Evolutionary conservation across 2,797 vertebrate species (phyloP).

Genomic region (Sebastiscus tertius): DNA sequence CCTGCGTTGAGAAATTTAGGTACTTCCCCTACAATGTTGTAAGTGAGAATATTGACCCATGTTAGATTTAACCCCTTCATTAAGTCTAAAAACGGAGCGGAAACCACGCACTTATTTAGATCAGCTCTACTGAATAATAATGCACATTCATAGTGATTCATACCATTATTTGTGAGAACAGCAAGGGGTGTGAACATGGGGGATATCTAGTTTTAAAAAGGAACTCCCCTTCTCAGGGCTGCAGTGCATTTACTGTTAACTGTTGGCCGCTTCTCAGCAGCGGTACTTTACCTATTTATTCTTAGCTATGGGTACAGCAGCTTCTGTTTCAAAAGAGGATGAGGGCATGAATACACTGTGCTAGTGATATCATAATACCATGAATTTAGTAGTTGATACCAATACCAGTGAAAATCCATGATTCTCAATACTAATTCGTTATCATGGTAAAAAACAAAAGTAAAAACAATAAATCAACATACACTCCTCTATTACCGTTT

Average conservation of each 20-base stretch:
- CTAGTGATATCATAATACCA: too few species aligned
- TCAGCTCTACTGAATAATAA: background rate
- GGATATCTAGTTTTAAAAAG: background rate
- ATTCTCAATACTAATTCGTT: too few species aligned
- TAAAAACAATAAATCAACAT: too few species aligned
- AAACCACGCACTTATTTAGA: background rate
- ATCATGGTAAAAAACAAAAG: too few species aligned
- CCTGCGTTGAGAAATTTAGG: background rate
- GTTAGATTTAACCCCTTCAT: background rate
- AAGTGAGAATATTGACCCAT: background rate
- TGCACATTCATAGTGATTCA: background rate
- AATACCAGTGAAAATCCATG: too few species aligned
- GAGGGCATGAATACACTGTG: too few species aligned
- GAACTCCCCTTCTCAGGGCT: background rate
- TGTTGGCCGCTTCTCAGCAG: background rate
- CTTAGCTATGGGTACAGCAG: background rate
- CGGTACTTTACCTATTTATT: background rate
- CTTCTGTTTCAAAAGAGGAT: background rate
- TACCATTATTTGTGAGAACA: background rate
- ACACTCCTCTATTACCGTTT: too few species aligned
- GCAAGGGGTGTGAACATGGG: background rate
- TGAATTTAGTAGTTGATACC: too few species aligned
- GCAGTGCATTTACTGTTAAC: background rate
- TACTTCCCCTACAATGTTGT: background rate
- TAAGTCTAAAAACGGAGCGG: background rate